Evolutionary conservation across 2,113 vertebrate species (phyloP), one percentile per base, ranked within the genome.

Genomic region (Triplophysa siluroides): DNA sequence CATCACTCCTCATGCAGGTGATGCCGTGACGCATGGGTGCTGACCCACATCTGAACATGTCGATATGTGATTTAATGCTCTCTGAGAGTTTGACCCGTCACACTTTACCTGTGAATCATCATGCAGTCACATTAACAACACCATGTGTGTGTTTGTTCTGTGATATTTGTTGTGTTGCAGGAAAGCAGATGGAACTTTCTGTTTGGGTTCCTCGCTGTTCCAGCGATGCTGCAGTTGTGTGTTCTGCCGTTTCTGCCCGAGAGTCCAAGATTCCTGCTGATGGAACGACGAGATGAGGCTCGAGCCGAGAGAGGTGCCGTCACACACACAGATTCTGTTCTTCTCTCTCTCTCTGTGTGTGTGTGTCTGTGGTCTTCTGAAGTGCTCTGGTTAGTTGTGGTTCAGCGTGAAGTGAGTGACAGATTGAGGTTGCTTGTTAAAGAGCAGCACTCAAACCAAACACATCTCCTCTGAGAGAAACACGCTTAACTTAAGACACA

Each of bases 231-330:
- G 62, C 98, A 99, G 92, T 89, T 94, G 0, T 79, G 90, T 74
- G 90, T 93, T 76, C 88, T 99, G 64, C 96, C 97, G 47, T 98
- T 97, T 77, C 92, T 98, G 19, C 98, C 96, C 0, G 96, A 99
- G 88, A 98, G 96, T 85, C 97, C 97, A 0, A 93, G 91, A 33
- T 98, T 94, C 88, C 94, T 99, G 72, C 93, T 99, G 61, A 93
- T 98, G 38, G 95, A 98, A 87, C 95, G 92, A 80, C 91, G 93
- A 0, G 89, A 98, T 16, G 91, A 88, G 0, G 92, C 77, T 0
- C 90, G 87, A 78, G 96, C 97, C 68, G 86, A 93, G 80, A 94
- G 90, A 96, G 96, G 97, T 99, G 94, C 8, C 8, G 9, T 50
- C 33, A 43, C 11, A 8, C 52, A 26, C 16, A 61, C 23, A 8